These are phyloP conservation scores for Magallana ariakensis DNA, from an alignment of 1,140 invertebrate genomes.

Conservation along the genomic window DNA sequence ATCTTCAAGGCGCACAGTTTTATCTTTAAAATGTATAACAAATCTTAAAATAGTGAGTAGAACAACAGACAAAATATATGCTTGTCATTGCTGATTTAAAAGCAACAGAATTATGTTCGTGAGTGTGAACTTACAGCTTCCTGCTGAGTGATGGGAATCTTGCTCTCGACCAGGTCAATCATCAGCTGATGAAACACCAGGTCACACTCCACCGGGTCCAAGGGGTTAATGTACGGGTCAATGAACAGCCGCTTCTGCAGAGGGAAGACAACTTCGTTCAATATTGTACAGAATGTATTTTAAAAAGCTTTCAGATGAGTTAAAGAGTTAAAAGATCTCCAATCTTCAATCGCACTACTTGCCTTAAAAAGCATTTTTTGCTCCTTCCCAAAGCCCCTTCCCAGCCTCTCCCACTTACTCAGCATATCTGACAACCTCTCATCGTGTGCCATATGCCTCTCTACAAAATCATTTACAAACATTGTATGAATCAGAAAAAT, in stretches of 20 bases:
- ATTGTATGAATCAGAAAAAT: background rate
- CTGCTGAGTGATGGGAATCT: conserved; percentile 93
- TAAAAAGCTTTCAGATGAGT: no score
- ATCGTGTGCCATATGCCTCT: conserved; percentile 89
- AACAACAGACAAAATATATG: no score
- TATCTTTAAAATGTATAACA: conserved; percentile 83
- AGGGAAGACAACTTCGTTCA: background rate
- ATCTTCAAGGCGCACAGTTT: conserved; percentile 96
- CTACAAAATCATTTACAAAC: conserved; percentile 78
- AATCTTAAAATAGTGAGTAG: no score
- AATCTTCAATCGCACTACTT: background rate
- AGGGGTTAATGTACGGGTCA: conserved; percentile 90
- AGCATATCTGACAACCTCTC: conserved; percentile 96
- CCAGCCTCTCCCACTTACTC: conserved; percentile 94
- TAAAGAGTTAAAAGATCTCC: no score
- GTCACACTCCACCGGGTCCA: conserved; percentile 95
- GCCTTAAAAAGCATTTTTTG: conserved; percentile 81
- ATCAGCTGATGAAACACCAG: conserved; percentile 97
- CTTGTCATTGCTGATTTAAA: no score
- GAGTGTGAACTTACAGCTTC: conserved; percentile 88
- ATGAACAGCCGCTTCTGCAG: conserved; percentile 94
- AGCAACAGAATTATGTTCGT: no score
- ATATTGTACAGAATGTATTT: background rate
- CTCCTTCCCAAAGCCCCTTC: conserved; percentile 79
- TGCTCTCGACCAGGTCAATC: conserved; percentile 92